Conservation (phyloP, 2,797 vertebrate genomes). For the Eulemur albifrons region DNA sequence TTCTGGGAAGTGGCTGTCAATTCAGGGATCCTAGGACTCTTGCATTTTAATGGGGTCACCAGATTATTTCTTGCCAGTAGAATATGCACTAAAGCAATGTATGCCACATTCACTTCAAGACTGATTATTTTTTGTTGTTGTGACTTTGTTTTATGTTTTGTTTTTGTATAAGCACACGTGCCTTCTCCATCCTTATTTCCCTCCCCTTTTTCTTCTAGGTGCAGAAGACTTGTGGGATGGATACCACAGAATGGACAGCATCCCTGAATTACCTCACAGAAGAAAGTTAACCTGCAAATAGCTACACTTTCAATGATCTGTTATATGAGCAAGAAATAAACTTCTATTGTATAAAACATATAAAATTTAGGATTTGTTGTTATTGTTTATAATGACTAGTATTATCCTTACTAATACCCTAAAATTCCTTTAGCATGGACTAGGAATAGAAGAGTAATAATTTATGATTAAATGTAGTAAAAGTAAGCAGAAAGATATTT, state of each 20-base stretch:
- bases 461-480: neutral
- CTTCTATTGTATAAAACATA: neutral
- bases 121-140: neutral
- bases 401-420: neutral
- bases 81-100: neutral
- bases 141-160: neutral
- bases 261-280: neutral
- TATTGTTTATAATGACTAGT: neutral
- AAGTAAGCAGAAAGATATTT: neutral
- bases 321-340: neutral
- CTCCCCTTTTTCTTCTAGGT: neutral
- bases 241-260: neutral
- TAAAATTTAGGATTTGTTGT: neutral
- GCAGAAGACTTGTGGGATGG: neutral
- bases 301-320: neutral
- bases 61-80: neutral
- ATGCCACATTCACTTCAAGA: neutral
- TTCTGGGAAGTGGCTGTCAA: neutral
- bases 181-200: no score
- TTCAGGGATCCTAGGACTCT: neutral
- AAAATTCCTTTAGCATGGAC: neutral
- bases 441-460: neutral
- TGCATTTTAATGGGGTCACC: neutral
- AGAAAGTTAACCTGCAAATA: neutral
- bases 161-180: neutral